phyloP scores from a whole-genome alignment of 2,888 invertebrate genomes.

The Acronicta alni region DNA sequence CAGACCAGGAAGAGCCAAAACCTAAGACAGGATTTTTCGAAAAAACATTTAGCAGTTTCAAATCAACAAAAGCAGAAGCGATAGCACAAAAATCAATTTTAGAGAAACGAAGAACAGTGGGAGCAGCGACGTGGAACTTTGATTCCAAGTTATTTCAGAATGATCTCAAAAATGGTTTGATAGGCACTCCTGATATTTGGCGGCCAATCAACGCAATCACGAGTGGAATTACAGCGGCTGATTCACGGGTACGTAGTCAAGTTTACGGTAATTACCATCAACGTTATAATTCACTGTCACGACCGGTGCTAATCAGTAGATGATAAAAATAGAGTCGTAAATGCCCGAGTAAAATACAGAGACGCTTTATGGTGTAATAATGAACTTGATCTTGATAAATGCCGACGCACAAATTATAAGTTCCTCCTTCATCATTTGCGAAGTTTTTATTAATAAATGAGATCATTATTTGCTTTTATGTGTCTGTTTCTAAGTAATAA shows the following conservation, averaged over 20 bases:
- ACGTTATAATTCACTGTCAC: slow-evolving; percentile 40
- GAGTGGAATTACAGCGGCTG: slow-evolving; percentile 89
- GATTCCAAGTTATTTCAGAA: slow-evolving; percentile 91
- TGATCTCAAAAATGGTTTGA: slow-evolving; percentile 89
- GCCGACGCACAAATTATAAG: slow-evolving; percentile 7
- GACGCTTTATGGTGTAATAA: slow-evolving; percentile 15
- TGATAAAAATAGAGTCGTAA: slow-evolving; percentile 39
- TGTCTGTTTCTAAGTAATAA: slow-evolving; percentile 10
- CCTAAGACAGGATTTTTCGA: slow-evolving; percentile 86
- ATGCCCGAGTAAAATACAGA: slow-evolving; percentile 22
- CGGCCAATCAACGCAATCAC: slow-evolving; percentile 91
- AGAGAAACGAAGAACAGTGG: slow-evolving; percentile 91
- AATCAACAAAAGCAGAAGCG: slow-evolving; percentile 82
- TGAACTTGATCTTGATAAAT: slow-evolving; percentile 29
- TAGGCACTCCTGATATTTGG: slow-evolving; percentile 92
- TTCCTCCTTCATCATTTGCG: slow-evolving; percentile 11
- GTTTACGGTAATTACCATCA: slow-evolving; percentile 41
- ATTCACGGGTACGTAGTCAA: slow-evolving; percentile 84
- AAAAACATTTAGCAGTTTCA: slow-evolving; percentile 85
- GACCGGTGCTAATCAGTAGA: slow-evolving; percentile 39
- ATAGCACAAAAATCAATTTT: slow-evolving; percentile 84
- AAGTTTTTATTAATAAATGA: slow-evolving; percentile 25
- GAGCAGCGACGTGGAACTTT: slow-evolving; percentile 92
- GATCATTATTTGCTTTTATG: slow-evolving; percentile 28
- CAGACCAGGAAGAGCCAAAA: slow-evolving; percentile 84